phyloP scores from a whole-genome alignment of 2,113 vertebrate genomes.

The Oenanthe melanoleuca region DNA sequence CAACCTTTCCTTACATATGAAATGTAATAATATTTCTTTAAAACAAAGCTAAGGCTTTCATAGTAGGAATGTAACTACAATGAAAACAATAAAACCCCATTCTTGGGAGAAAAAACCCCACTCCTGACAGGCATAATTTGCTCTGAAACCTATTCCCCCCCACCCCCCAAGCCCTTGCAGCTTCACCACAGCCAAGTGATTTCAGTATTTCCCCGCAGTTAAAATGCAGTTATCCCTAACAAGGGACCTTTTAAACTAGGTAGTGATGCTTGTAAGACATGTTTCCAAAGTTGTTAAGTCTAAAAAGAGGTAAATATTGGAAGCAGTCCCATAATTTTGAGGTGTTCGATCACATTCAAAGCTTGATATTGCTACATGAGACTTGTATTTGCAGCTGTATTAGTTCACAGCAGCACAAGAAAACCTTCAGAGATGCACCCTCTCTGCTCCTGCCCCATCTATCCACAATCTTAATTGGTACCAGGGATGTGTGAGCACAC shows the following conservation, averaged over 20 bases:
- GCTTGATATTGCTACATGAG: not conserved
- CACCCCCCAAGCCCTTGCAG: not conserved
- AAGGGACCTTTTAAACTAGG: constrained; percentile 14
- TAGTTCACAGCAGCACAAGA: not conserved
- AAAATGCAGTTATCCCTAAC: not conserved
- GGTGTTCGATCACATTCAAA: not conserved
- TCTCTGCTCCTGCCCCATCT: not conserved
- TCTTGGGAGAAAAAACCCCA: not conserved
- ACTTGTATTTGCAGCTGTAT: not conserved
- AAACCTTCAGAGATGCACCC: not conserved
- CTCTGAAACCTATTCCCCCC: not conserved
- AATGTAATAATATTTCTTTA: not conserved
- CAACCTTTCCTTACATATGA: not conserved
- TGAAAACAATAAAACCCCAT: not conserved
- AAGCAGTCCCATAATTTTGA: not conserved
- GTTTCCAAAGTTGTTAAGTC: constrained; percentile 23
- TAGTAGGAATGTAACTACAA: not conserved
- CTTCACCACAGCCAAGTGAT: not conserved
- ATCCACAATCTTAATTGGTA: not conserved
- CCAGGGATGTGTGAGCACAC: not conserved
- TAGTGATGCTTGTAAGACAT: not conserved
- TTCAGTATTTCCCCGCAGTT: constrained; percentile 37
- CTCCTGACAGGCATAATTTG: not conserved
- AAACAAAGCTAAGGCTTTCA: not conserved
- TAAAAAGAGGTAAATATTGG: constrained; percentile 38